phyloP scores from a whole-genome alignment of 2,113 vertebrate species.

The Condylura cristata region DNA sequence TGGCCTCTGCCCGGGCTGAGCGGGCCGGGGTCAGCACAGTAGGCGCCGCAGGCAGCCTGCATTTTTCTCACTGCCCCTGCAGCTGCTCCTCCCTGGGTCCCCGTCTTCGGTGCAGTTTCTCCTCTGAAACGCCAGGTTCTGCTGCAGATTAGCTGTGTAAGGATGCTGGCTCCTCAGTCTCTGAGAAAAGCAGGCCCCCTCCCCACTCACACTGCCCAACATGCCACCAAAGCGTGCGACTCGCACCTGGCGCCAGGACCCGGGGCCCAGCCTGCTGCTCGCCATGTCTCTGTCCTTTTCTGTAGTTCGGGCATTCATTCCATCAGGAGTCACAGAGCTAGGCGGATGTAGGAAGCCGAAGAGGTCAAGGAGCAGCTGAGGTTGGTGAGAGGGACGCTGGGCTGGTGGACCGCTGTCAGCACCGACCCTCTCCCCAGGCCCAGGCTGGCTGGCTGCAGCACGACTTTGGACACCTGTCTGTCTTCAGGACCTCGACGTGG shows the following conservation, averaged over 20 bases:
- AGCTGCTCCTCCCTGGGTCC: background rate
- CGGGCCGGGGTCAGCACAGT: no score
- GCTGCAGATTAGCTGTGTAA: background rate
- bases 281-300: background rate
- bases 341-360: background rate
- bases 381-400: constrained; percentile 41
- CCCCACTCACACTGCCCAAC: no score
- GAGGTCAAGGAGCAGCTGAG: constrained; percentile 46
- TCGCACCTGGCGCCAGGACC: background rate
- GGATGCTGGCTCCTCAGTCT: background rate
- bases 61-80: background rate
- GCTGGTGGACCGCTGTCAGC: background rate
- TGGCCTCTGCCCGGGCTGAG: background rate
- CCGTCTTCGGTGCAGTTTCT: background rate
- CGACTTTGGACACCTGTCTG: constrained; percentile 91
- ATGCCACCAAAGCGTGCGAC: background rate
- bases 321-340: no score
- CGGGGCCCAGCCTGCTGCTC: background rate
- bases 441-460: constrained; percentile 92
- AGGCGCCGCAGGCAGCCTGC: fast-evolving
- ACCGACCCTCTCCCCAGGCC: constrained; percentile 76
- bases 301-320: background rate
- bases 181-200: background rate
- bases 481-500: constrained; percentile 87
- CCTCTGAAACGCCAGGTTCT: background rate